These are phyloP conservation scores for Saccopteryx leptura DNA, from an alignment of 2,113 vertebrate genomes.

Conservation along the genomic window DNA sequence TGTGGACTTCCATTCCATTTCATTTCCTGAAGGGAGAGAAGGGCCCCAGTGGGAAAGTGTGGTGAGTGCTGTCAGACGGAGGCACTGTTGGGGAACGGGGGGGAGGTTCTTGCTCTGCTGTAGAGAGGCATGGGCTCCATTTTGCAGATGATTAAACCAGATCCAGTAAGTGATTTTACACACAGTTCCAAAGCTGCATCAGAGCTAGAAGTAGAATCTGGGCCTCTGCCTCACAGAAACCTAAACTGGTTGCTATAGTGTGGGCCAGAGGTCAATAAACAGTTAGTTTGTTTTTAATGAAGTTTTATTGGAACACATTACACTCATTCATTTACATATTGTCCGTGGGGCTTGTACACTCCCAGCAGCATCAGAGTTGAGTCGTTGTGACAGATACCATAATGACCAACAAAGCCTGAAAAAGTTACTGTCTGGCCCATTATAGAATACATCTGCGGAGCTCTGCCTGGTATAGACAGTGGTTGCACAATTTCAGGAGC, in stretches of 20 bases:
- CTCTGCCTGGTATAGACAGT: background rate
- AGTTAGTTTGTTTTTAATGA: background rate
- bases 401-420: background rate
- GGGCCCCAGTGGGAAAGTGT: background rate
- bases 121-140: background rate
- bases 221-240: background rate
- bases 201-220: background rate
- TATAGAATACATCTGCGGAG: background rate
- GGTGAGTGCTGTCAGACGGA: background rate
- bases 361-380: background rate
- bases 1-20: background rate
- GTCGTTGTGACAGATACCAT: background rate
- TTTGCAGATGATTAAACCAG: conserved; percentile 6
- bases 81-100: background rate
- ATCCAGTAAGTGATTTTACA: background rate
- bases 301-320: background rate
- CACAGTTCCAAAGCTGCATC: background rate
- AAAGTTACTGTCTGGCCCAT: background rate
- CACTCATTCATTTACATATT: background rate
- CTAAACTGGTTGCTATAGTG: background rate
- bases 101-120: background rate
- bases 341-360: background rate
- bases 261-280: background rate
- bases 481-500: conserved; percentile 50
- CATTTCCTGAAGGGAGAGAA: background rate